phyloP scores from a whole-genome alignment of 2,113 vertebrate species.

The Peromyscus polionotus region DNA sequence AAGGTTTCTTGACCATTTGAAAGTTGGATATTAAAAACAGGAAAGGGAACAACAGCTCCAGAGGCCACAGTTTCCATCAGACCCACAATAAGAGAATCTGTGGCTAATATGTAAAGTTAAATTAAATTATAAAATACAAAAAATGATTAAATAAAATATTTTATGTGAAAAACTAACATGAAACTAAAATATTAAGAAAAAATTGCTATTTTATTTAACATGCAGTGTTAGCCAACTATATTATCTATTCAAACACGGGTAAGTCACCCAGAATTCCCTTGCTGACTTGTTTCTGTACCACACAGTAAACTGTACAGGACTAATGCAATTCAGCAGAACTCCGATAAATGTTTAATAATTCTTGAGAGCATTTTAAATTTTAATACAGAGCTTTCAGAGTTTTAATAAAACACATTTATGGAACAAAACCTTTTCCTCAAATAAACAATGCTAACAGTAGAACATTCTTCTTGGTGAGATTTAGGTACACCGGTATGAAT shows the following conservation, averaged over 20 bases:
- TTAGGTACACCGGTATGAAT: not conserved
- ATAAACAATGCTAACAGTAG: not conserved
- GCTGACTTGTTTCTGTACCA: not conserved
- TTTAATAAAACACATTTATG: constrained; percentile 12
- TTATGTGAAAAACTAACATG: not conserved
- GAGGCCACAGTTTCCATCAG: not conserved
- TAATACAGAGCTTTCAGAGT: not conserved
- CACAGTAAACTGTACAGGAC: not conserved
- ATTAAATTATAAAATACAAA: too few species aligned
- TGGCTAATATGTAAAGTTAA: too few species aligned
- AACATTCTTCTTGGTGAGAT: constrained; percentile 8
- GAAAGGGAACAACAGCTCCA: not conserved
- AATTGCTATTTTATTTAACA: not conserved
- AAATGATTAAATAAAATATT: not conserved
- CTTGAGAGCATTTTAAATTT: constrained; percentile 3
- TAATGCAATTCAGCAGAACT: constrained; percentile 7
- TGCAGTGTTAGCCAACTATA: not conserved
- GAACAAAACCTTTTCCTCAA: constrained; percentile 23
- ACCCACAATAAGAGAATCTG: not conserved
- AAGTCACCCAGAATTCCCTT: not conserved
- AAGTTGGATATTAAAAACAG: not conserved
- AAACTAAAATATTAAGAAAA: not conserved
- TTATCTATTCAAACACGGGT: not conserved
- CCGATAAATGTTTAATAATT: constrained; percentile 19
- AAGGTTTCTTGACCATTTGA: not conserved